phyloP scores from a whole-genome alignment of 2,113 vertebrate species.

The Argyrosomus japonicus region DNA sequence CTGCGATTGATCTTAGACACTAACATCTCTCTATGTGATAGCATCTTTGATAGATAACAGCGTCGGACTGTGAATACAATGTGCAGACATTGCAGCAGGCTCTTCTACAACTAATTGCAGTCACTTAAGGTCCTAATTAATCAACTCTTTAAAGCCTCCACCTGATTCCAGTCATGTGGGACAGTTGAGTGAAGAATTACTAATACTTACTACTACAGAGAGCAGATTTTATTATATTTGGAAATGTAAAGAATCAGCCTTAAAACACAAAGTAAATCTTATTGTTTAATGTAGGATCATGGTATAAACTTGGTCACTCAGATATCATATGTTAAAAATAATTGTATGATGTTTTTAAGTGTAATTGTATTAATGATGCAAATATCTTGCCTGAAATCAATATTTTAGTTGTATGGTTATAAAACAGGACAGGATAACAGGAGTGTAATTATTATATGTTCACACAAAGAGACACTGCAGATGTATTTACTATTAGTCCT shows the following conservation, averaged over 20 bases:
- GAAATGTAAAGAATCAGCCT: neutral
- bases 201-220: neutral
- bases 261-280: neutral
- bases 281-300: neutral
- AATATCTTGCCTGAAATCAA: neutral
- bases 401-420: neutral
- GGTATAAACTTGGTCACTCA: too few species aligned
- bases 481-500: neutral
- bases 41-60: neutral
- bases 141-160: neutral
- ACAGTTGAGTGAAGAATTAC: neutral
- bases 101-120: neutral
- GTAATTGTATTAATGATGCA: neutral
- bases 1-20: neutral
- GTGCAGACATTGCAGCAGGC: neutral
- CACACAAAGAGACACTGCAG: neutral
- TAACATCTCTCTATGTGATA: neutral
- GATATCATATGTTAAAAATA: too few species aligned
- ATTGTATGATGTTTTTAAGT: too few species aligned
- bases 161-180: neutral
- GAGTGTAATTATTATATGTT: neutral
- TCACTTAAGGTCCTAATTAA: neutral
- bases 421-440: neutral
- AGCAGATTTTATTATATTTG: neutral
- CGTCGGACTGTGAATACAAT: neutral